A percentile compares a stretch with the other conserved stretches of the same genome.
These are phyloP conservation scores for Arrhamphus sclerolepis DNA, from an alignment of 2,797 vertebrate genomes.

Conservation along the genomic window DNA sequence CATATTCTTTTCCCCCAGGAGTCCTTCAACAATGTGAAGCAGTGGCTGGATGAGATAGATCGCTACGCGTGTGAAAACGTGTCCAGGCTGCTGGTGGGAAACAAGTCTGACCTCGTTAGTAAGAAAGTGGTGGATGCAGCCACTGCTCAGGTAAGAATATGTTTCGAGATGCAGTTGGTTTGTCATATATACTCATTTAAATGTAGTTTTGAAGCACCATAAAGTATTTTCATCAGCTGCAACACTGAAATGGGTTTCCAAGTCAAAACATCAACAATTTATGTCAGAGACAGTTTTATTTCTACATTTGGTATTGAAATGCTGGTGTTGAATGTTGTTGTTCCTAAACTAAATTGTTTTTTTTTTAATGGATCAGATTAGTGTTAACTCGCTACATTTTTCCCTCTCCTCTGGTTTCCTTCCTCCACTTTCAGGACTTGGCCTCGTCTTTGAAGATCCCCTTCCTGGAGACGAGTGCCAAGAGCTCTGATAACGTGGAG, in stretches of 20 bases:
- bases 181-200: too few species aligned
- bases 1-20: slow-evolving; percentile 57
- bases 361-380: too few species aligned
- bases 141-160: slow-evolving; percentile 82
- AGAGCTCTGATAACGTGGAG: slow-evolving; percentile 81
- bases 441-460: slow-evolving; percentile 76
- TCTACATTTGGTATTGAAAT: too few species aligned
- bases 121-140: slow-evolving; percentile 83
- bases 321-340: too few species aligned
- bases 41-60: slow-evolving; percentile 84
- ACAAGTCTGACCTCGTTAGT: slow-evolving; percentile 81
- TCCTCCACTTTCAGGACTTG: slow-evolving; percentile 70
- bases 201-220: too few species aligned
- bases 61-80: slow-evolving; percentile 83
- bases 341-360: too few species aligned
- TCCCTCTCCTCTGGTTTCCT: neutral
- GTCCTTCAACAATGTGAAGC: slow-evolving; percentile 83
- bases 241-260: too few species aligned
- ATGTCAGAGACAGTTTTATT: too few species aligned
- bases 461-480: slow-evolving; percentile 84
- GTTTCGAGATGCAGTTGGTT: too few species aligned
- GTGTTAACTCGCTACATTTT: neutral
- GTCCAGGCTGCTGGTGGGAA: slow-evolving; percentile 83
- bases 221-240: too few species aligned
- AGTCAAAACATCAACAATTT: too few species aligned